Evolutionary conservation across 2,113 vertebrate genomes (phyloP).

Genomic region (Phoxinus phoxinus): DNA sequence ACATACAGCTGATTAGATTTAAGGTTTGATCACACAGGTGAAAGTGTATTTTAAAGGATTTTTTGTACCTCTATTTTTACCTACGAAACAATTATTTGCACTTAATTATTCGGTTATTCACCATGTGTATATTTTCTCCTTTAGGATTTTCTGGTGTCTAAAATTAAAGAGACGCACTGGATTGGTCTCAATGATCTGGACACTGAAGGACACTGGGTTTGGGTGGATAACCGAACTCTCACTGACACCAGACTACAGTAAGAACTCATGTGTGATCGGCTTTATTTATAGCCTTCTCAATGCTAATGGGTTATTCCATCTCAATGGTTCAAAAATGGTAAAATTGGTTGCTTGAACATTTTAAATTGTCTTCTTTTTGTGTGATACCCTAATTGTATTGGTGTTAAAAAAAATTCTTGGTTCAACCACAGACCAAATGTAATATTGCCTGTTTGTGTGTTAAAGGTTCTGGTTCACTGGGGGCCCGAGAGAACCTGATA

Average conservation of each 20-base stretch:
- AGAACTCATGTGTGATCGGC: background rate
- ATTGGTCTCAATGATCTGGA: conserved; percentile 37
- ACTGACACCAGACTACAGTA: conserved; percentile 34
- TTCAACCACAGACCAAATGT: no score
- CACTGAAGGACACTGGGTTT: conserved; percentile 39
- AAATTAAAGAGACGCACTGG: background rate
- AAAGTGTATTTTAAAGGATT: background rate
- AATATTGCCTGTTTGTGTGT: background rate
- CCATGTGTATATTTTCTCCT: background rate
- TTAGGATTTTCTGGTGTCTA: conserved; percentile 3
- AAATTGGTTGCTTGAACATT: background rate
- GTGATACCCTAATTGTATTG: background rate
- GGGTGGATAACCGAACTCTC: conserved; percentile 37
- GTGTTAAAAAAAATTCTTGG: background rate
- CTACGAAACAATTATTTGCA: background rate
- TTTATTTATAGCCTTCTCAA: background rate
- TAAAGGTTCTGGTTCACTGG: background rate
- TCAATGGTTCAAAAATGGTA: no score
- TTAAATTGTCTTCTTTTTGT: background rate
- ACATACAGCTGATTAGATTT: background rate
- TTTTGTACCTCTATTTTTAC: no score
- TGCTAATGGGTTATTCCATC: no score
- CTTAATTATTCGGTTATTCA: no score
- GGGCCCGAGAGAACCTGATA: background rate
- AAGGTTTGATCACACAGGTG: background rate